Evolutionary conservation across 2,888 invertebrate species (phyloP).

Genomic region (Callinectes sapidus): DNA sequence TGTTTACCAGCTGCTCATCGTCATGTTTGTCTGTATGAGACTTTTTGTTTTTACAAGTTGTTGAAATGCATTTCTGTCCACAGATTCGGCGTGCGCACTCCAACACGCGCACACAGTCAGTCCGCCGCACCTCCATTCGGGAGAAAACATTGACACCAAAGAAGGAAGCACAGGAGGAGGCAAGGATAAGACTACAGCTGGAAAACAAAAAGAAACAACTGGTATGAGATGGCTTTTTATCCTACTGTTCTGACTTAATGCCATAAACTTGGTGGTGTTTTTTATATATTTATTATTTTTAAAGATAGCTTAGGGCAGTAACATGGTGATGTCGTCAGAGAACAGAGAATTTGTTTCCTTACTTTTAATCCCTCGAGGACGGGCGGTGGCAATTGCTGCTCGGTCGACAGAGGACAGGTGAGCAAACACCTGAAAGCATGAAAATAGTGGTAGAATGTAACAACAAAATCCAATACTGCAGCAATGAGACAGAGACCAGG

Average conservation of each 20-base stretch:
- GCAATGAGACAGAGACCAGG: too few relatives aligned
- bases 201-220: conserved; percentile 67
- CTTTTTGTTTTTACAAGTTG: not conserved
- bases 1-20: too few relatives aligned
- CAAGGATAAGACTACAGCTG: conserved; percentile 80
- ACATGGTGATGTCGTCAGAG: not conserved
- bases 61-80: not conserved
- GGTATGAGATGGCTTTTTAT: conserved; percentile 32
- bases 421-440: too few relatives aligned
- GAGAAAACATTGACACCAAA: conserved; percentile 95
- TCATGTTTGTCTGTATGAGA: too few relatives aligned
- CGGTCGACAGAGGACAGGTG: too few relatives aligned
- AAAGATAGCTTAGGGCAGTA: not conserved
- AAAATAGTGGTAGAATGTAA: too few relatives aligned
- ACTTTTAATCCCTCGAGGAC: too few relatives aligned
- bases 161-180: conserved; percentile 95
- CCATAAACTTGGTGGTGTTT: not conserved
- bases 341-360: not conserved
- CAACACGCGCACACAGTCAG: conserved; percentile 87
- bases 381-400: too few relatives aligned
- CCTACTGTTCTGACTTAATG: not conserved
- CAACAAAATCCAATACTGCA: too few relatives aligned
- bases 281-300: too few relatives aligned
- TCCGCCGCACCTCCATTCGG: conserved; percentile 92
- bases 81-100: conserved; percentile 84